These are phyloP conservation scores for Homarus americanus DNA, from an alignment of 1,140 invertebrate genomes.

Conservation along the genomic window DNA sequence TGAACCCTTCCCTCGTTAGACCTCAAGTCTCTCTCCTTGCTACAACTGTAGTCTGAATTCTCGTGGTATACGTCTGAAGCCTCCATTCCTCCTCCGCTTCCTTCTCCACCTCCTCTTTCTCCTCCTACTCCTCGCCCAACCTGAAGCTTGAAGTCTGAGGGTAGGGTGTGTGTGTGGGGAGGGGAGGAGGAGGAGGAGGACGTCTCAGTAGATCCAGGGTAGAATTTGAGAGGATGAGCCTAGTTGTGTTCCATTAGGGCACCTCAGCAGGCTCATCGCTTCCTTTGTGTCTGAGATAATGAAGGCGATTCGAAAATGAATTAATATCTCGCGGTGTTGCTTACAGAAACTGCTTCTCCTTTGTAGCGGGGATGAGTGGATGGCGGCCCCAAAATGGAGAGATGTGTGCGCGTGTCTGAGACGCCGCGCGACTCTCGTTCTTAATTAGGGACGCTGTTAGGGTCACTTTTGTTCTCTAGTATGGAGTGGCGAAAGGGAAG, in stretches of 20 bases:
- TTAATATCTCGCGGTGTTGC: conserved; percentile 70
- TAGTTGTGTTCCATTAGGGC: conserved; percentile 65
- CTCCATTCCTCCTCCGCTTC: too few species aligned
- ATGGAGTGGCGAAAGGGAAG: background rate
- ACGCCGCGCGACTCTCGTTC: conserved; percentile 12
- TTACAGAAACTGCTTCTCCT: conserved; percentile 69
- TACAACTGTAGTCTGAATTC: background rate
- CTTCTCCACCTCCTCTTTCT: too few species aligned
- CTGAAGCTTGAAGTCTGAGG: background rate
- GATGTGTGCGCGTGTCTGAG: conserved; percentile 37
- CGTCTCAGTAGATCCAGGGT: conserved; percentile 24
- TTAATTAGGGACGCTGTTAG: conserved; percentile 16
- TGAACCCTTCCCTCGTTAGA: background rate
- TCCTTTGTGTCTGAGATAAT: conserved; percentile 70
- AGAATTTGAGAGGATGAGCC: conserved; percentile 47
- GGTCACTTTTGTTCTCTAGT: conserved; percentile 25
- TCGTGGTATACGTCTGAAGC: too few species aligned
- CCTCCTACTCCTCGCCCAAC: background rate
- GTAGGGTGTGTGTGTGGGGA: conserved; percentile 8
- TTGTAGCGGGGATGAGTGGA: conserved; percentile 56
- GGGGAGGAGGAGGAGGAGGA: background rate
- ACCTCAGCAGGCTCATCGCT: conserved; percentile 57
- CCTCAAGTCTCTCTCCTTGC: background rate
- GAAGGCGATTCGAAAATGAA: conserved; percentile 72
- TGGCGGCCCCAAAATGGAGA: conserved; percentile 51